phyloP scores from a whole-genome alignment of 2,113 vertebrate species.

The Oplegnathus fasciatus region DNA sequence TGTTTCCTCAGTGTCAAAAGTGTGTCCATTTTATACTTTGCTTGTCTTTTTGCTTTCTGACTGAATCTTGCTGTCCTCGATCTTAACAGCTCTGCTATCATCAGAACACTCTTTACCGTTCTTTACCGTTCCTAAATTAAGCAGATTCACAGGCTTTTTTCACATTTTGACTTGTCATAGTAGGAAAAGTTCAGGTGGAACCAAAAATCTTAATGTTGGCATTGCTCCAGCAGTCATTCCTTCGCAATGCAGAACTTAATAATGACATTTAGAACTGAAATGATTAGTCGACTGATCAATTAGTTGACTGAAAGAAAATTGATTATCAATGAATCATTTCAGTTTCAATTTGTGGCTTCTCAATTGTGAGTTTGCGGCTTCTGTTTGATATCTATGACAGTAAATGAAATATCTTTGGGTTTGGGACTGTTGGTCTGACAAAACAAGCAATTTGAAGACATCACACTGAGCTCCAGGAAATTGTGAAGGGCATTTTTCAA shows the following conservation, averaged over 20 bases:
- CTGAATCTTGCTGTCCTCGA: conserved; percentile 25
- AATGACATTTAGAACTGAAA: background rate
- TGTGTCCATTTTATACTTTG: conserved; percentile 23
- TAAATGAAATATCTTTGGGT: no score
- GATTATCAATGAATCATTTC: no score
- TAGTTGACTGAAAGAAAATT: background rate
- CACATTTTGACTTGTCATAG: background rate
- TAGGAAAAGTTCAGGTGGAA: background rate
- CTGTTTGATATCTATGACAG: no score
- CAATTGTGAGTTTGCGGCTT: background rate
- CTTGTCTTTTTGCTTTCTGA: background rate
- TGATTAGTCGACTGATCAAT: background rate
- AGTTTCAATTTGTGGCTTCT: no score
- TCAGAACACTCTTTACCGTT: background rate
- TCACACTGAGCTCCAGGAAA: no score
- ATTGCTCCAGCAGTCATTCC: background rate
- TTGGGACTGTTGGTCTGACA: no score
- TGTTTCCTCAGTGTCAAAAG: conserved; percentile 28
- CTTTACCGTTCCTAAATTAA: background rate
- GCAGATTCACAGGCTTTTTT: background rate
- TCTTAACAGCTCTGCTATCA: background rate
- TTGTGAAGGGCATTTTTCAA: no score
- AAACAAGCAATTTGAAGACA: no score
- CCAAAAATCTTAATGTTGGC: background rate
- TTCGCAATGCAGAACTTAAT: background rate